Percentiles rank a stretch among this genome's conserved stretches.
phyloP scores from a whole-genome alignment of 2,113 vertebrate species.

The Ptychochromis oligacanthus region DNA sequence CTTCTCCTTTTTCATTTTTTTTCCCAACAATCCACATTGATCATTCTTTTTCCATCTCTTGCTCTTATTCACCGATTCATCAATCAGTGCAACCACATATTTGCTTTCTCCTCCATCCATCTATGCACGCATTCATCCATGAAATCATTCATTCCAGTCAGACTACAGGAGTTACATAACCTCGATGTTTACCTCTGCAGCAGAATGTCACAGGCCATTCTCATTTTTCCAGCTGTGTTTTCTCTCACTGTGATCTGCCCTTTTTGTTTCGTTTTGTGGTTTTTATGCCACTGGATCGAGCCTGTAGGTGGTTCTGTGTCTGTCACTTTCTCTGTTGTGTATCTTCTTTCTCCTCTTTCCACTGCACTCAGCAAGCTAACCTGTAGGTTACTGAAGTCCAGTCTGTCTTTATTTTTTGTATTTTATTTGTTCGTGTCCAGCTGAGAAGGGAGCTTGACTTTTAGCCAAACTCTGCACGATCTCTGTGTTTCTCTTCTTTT shows the following conservation, averaged over 20 bases:
- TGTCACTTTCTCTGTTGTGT: constrained; percentile 16
- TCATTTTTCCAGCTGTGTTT: constrained; percentile 62
- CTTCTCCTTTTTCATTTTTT: not conserved
- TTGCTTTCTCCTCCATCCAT: not conserved
- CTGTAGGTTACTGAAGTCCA: constrained; percentile 21
- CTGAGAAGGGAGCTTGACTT: constrained; percentile 29
- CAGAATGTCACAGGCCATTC: constrained; percentile 89
- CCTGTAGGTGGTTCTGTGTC: constrained; percentile 14
- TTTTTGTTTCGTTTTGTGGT: constrained; percentile 6
- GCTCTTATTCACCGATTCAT: constrained; percentile 3
- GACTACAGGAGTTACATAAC: constrained; percentile 47
- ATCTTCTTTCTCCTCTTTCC: not conserved
- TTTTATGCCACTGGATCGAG: constrained; percentile 36
- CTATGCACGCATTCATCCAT: not conserved
- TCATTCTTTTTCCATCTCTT: not conserved
- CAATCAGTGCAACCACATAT: not conserved
- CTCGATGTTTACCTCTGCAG: constrained; percentile 85
- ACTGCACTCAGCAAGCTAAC: not conserved
- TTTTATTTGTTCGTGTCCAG: not conserved
- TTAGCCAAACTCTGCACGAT: constrained; percentile 18
- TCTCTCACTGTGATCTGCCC: constrained; percentile 32
- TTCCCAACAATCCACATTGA: not conserved
- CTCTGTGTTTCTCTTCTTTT: constrained; percentile 10
- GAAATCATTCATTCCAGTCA: constrained; percentile 1
- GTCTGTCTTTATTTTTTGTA: not conserved